phyloP scores from a whole-genome alignment of 2,888 invertebrate species.

The Sinodicranocentrus sp. region DNA sequence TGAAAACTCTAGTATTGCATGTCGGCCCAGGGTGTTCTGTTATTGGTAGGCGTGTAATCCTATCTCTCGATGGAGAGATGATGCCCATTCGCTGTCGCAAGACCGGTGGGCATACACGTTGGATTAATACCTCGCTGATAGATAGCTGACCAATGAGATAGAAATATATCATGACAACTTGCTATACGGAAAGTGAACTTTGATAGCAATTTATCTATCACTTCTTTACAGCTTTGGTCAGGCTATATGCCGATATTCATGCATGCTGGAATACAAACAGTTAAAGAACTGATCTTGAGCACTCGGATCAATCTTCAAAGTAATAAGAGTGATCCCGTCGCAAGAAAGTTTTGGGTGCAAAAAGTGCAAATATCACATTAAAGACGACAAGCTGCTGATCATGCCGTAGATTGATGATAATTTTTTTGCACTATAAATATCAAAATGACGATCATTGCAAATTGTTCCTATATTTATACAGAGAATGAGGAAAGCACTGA shows the following conservation, averaged over 20 bases:
- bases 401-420: constrained; percentile 62
- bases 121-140: constrained; percentile 14
- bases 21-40: too few relatives aligned
- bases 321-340: not conserved
- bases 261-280: not conserved
- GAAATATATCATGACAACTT: constrained; percentile 16
- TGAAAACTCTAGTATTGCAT: too few relatives aligned
- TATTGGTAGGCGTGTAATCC: constrained; percentile 39
- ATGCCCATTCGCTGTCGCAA: constrained; percentile 41
- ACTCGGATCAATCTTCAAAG: not conserved
- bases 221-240: not conserved
- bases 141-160: constrained; percentile 65
- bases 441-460: not conserved
- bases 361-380: constrained; percentile 44
- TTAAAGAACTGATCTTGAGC: constrained; percentile 3
- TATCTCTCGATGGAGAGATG: constrained; percentile 21
- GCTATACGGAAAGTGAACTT: constrained; percentile 27
- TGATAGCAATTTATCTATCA: not conserved
- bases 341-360: constrained; percentile 34
- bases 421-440: constrained; percentile 7
- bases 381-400: constrained; percentile 34
- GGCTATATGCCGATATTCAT: not conserved
- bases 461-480: too few relatives aligned
- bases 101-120: constrained; percentile 39
- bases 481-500: too few relatives aligned